A percentile compares a stretch with the other conserved stretches of the same genome.
Conservation (phyloP, 2,113 vertebrate genomes). For the Onychorhynchus coronatus region DNA sequence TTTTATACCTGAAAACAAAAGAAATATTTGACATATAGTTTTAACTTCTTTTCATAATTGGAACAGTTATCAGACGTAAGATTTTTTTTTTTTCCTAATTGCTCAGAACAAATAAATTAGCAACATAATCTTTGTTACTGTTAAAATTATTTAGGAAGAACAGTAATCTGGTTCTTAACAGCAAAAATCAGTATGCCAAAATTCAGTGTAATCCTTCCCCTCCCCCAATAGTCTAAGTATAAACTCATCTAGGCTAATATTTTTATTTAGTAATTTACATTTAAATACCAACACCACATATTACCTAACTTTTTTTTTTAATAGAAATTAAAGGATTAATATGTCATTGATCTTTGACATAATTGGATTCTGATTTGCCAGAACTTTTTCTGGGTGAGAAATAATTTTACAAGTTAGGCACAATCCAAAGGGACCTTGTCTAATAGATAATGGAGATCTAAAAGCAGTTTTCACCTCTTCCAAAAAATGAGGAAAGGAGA, state of each 20-base stretch:
- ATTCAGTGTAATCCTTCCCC: background rate
- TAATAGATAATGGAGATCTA: background rate
- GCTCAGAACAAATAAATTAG: background rate
- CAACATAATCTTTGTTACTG: background rate
- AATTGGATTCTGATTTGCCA: background rate
- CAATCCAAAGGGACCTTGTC: background rate
- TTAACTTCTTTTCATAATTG: background rate
- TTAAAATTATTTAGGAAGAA: background rate
- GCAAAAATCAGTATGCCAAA: background rate
- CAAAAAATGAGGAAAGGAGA: background rate
- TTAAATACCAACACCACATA: background rate
- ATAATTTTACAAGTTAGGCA: background rate
- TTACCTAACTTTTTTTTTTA: too few species aligned
- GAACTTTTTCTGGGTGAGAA: background rate
- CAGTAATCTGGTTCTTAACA: background rate
- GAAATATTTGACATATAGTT: background rate
- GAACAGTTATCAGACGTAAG: background rate
- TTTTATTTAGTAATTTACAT: background rate
- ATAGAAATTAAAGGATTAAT: background rate
- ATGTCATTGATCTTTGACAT: background rate
- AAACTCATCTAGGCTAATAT: background rate
- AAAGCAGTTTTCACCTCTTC: background rate
- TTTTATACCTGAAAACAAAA: background rate
- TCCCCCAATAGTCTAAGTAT: background rate
- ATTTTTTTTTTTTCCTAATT: background rate